These are phyloP conservation scores for Drosophila sechellia DNA, from an alignment of 1,140 invertebrate species.

Conservation along the genomic window DNA sequence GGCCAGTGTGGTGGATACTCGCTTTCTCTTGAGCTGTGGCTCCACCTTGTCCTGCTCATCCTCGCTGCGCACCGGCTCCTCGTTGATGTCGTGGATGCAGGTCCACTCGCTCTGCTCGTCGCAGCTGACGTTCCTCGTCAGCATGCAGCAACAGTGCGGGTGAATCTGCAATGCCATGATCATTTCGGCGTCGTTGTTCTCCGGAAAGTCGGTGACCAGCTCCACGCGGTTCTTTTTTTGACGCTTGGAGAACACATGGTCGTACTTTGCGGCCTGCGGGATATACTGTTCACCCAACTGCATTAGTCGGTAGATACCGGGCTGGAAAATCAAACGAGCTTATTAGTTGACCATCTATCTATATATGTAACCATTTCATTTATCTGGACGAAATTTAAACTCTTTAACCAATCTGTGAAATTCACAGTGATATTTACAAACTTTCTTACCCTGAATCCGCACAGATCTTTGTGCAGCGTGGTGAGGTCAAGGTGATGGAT, in stretches of 20 bases:
- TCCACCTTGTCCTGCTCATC: constrained; percentile 48
- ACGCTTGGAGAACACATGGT: constrained; percentile 90
- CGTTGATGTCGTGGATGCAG: constrained; percentile 94
- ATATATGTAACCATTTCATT: neutral
- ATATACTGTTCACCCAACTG: constrained; percentile 92
- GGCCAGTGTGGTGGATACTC: constrained; percentile 7
- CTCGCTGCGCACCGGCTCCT: constrained; percentile 56
- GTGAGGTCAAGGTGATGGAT: constrained; percentile 94
- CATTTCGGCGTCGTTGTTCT: constrained; percentile 93
- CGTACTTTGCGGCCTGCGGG: constrained; percentile 91
- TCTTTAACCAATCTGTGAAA: too few species aligned
- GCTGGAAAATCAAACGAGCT: constrained; percentile 86
- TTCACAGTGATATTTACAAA: too few species aligned
- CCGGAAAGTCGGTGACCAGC: constrained; percentile 95
- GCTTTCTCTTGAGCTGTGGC: constrained; percentile 84
- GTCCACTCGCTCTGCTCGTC: constrained; percentile 96
- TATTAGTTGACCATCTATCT: neutral
- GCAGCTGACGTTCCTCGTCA: constrained; percentile 94
- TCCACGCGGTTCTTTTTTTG: constrained; percentile 93
- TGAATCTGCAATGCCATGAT: constrained; percentile 95
- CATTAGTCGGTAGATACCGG: constrained; percentile 95
- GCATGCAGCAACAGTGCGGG: constrained; percentile 95
- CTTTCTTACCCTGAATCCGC: constrained; percentile 91
- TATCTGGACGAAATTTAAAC: too few species aligned
- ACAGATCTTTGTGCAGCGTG: constrained; percentile 91